Evolutionary conservation across 2,113 vertebrate genomes (phyloP).

Genomic region (Aptenodytes forsteri): DNA sequence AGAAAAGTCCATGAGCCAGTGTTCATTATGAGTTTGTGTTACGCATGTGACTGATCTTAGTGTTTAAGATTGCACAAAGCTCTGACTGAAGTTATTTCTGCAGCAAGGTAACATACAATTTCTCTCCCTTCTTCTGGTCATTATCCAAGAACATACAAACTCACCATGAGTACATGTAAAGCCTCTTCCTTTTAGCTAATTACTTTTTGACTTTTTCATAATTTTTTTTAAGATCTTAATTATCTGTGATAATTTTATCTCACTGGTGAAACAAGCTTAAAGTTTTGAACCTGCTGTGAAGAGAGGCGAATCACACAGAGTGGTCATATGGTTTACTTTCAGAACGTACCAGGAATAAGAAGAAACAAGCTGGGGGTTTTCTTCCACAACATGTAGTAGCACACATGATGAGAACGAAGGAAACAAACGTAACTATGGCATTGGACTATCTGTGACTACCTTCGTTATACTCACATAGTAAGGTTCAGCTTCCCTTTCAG

Average conservation of each 20-base stretch:
- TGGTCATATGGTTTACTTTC: neutral
- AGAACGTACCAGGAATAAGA: neutral
- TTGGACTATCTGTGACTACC: neutral
- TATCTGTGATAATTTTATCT: neutral
- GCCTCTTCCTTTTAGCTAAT: neutral
- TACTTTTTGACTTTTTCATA: neutral
- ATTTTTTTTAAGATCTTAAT: neutral
- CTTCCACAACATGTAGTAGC: neutral
- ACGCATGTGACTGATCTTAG: neutral
- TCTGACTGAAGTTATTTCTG: neutral
- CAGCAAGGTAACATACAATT: neutral
- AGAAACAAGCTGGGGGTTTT: accelerated
- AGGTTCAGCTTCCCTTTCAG: slow-evolving; percentile 94
- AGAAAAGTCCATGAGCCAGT: neutral
- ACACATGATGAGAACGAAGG: neutral
- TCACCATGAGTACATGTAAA: neutral
- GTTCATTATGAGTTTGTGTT: neutral
- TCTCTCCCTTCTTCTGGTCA: neutral
- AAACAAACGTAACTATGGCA: neutral
- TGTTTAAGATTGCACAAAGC: neutral
- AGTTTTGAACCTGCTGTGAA: neutral
- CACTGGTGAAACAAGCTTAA: neutral
- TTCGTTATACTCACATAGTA: slow-evolving; percentile 87
- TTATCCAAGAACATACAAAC: neutral
- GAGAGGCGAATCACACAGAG: accelerated